Base-by-base conservation (phyloP, 2,113 vertebrate genomes). In the Haemorhous mexicanus region DNA sequence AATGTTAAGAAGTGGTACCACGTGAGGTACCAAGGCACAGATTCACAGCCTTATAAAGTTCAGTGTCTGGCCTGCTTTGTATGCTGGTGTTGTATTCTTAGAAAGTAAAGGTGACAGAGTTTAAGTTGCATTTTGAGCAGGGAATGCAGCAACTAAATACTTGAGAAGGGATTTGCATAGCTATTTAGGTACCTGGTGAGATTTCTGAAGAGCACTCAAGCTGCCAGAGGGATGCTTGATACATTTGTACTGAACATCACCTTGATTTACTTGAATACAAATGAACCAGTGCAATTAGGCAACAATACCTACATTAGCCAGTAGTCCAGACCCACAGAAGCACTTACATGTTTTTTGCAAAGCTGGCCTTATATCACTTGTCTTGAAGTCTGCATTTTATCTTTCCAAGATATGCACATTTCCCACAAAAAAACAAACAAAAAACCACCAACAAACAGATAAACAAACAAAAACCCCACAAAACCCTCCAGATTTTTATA, bases 121-220 rank as follows among this genome's bases (percentile, higher is more conserved):
- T 94, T 50, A 78, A 87, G 80, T 81, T 95, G 77, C 22, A 23
- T 92, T 96, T 94, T 92, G 80, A 87, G 39, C 56, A 67, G 39
- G 52, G 56, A 86, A 89, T 67, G 47, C 86, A 90, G 72, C 52
- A 84, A 58, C 93, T 90, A 92, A 89, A 67, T 90, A 84, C 86
- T 94, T 93, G 61, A 90, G 75, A 66, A 83, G 85, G 76, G 89
- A 93, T 96, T 95, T 93, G 73, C 91, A 93, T 77, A 92, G 67
- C 89, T 95, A 63, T 94, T 95, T 93, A 87, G 76, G 80, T 87
- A 70, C 58, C 93, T 86, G 84, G 56, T 84, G 89, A 96, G 89
- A 92, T 93, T 96, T 92, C 64, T 32, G 94, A 87, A 90, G 76
- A 91, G 89, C 64, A 56, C 91, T 96, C 68, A 59, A 83, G 79